phyloP scores from a whole-genome alignment of 2,797 vertebrate genomes.

The Neomorphus geoffroyi region DNA sequence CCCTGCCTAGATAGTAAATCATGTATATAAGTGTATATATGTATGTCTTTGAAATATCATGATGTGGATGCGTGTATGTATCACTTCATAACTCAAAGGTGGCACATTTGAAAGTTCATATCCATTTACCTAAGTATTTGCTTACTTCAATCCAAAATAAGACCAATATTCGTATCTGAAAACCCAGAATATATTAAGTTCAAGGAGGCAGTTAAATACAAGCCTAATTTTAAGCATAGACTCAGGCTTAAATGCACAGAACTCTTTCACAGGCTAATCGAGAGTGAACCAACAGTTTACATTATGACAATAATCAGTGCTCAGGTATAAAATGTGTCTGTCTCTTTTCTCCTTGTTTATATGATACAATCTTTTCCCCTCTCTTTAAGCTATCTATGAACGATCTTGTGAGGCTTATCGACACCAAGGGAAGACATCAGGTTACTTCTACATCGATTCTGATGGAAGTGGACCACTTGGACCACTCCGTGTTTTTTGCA shows the following conservation, averaged over 20 bases:
- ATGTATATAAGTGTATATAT: background rate
- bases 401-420: conserved; percentile 81
- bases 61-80: background rate
- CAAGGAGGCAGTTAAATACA: background rate
- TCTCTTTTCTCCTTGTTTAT: background rate
- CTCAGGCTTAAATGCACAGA: background rate
- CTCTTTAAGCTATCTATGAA: conserved; percentile 77
- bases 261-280: background rate
- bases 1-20: background rate
- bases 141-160: background rate
- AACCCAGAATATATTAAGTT: background rate
- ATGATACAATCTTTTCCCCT: background rate
- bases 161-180: background rate
- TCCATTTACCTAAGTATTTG: background rate
- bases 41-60: background rate
- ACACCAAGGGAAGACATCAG: conserved; percentile 76
- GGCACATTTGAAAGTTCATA: background rate
- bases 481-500: conserved; percentile 79
- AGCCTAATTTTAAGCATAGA: background rate
- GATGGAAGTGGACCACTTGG: conserved; percentile 80
- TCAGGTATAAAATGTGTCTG: background rate
- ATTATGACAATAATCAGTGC: background rate
- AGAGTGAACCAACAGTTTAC: background rate
- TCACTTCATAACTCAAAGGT: background rate
- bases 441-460: conserved; percentile 78